Evolutionary conservation across 2,797 vertebrate species (phyloP).

Genomic region (Chiroxiphia lanceolata): DNA sequence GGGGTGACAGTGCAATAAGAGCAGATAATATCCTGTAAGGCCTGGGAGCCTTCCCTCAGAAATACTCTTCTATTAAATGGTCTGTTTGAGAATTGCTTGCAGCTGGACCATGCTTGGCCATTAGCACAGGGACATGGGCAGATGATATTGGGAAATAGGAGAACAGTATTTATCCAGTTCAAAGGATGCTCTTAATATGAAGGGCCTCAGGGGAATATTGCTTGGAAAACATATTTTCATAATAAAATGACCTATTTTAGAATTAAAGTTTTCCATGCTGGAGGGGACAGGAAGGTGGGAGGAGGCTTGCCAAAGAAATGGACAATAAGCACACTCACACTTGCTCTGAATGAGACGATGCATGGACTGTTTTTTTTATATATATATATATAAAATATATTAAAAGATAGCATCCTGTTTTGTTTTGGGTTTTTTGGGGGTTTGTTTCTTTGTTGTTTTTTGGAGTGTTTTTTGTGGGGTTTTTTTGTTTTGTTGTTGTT

Average conservation of each 20-base stretch:
- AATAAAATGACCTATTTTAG: slow-evolving; percentile 38
- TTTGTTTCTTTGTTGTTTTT: neutral
- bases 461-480: neutral
- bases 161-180: neutral
- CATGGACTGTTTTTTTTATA: neutral
- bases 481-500: neutral
- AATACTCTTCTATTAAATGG: neutral
- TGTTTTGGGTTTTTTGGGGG: neutral
- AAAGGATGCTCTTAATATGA: neutral
- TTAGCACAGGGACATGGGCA: neutral
- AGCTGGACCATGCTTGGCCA: neutral
- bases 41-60: neutral
- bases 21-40: neutral
- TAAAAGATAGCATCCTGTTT: neutral
- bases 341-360: neutral
- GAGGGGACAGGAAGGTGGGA: neutral
- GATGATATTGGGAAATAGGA: neutral
- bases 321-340: neutral
- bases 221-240: slow-evolving; percentile 36
- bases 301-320: neutral
- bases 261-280: slow-evolving; percentile 7
- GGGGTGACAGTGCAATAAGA: neutral
- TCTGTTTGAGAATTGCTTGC: neutral
- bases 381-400: neutral
- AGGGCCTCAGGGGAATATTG: neutral